A percentile compares a stretch with the other conserved stretches of the same genome.
These are phyloP conservation scores for Gobio gobio DNA, from an alignment of 2,113 vertebrate genomes.

Conservation along the genomic window DNA sequence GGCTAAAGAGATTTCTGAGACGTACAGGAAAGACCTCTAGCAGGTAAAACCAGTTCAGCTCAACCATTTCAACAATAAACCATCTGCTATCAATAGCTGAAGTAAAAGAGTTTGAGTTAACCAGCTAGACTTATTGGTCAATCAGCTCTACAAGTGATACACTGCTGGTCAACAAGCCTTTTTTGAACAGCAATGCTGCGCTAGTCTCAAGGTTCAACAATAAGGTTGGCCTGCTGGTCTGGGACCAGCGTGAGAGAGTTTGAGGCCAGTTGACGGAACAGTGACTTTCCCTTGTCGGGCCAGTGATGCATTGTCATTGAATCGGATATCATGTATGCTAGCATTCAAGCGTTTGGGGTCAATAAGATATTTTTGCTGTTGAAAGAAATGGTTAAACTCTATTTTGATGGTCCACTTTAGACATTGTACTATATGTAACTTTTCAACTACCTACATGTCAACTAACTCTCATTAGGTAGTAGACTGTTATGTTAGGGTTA, in stretches of 20 bases:
- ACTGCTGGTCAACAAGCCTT: background rate
- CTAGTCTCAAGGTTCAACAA: background rate
- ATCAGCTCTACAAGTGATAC: background rate
- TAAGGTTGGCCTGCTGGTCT: background rate
- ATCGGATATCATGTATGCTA: background rate
- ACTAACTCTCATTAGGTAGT: no score
- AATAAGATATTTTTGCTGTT: background rate
- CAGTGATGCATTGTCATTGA: background rate
- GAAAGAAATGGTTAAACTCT: no score
- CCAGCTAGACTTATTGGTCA: background rate
- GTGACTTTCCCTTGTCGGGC: background rate
- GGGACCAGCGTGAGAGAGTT: background rate
- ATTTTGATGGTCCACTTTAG: no score
- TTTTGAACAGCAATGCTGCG: background rate
- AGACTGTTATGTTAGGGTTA: no score
- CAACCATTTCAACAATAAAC: background rate
- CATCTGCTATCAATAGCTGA: background rate
- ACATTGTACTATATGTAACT: no score
- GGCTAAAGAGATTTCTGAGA: constrained; percentile 49
- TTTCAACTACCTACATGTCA: no score
- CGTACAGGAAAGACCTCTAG: constrained; percentile 23
- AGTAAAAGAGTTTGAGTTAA: background rate
- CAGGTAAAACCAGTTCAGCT: constrained; percentile 17
- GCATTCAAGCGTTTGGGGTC: background rate
- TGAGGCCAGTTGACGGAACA: background rate